Evolutionary conservation across 2,797 vertebrate genomes (phyloP).

Genomic region (Vespertilio murinus): DNA sequence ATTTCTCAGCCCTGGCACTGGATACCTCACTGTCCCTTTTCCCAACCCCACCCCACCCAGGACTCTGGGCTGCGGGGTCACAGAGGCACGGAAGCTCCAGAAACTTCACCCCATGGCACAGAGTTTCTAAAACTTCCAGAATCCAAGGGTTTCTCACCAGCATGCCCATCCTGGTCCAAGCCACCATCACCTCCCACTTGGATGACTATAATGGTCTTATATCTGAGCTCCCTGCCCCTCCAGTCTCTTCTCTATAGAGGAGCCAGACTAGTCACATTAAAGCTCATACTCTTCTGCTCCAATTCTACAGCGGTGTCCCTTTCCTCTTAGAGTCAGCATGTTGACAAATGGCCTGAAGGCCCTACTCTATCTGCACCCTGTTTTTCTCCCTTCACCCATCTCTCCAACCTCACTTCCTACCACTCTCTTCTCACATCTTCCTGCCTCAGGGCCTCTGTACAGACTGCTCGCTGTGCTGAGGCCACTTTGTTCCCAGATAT

Average conservation of each 20-base stretch:
- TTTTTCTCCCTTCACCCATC: neutral
- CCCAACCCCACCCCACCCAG: accelerated
- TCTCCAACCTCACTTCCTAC: neutral
- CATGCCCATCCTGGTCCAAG: neutral
- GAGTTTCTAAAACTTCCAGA: neutral
- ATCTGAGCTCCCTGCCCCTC: neutral
- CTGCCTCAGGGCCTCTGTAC: neutral
- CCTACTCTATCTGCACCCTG: neutral
- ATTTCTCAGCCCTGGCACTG: neutral
- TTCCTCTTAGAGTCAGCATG: neutral
- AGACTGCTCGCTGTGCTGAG: neutral
- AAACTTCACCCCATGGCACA: neutral
- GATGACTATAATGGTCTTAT: neutral
- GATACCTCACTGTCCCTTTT: neutral
- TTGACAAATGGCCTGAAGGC: neutral
- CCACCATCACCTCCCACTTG: neutral
- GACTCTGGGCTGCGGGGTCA: neutral
- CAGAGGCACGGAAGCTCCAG: neutral
- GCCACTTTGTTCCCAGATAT: neutral
- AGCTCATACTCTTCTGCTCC: neutral
- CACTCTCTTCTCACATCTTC: neutral
- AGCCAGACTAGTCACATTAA: neutral
- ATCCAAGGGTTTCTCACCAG: neutral
- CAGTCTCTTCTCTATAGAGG: neutral
- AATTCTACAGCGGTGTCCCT: neutral